Evolutionary conservation across 2,113 vertebrate species (phyloP), one percentile per base, ranked within the genome.

Genomic region (Opisthocomus hoazin): DNA sequence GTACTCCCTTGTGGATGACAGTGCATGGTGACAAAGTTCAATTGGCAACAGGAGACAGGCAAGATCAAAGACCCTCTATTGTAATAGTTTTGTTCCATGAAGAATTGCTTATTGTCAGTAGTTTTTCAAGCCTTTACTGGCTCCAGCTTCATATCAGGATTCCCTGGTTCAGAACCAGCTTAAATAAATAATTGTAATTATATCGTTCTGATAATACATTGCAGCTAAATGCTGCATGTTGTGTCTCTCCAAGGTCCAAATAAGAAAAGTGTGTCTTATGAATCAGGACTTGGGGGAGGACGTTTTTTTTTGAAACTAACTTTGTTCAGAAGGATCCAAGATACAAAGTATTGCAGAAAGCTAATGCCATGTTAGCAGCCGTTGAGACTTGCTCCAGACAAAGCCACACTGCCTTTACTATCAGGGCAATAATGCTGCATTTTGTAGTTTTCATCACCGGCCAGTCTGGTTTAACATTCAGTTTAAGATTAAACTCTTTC

Each of bases 41-140:
- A 98, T 99, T 99, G 99, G 98, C 99, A 98, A 98, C 98, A 98
- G 98, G 98, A 98, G 98, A 97, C 97, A 97, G 96, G 93, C 78
- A 95, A 98, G 99, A 99, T 99, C 99, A 99, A 99, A 99, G 99
- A 97, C 87, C 92, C 97, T 96, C 98, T 97, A 99, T 99, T 99
- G 99, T 99, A 98, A 98, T 98, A 98, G 98, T 98, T 99, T 98
- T 99, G 99, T 99, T 98, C 98, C 99, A 98, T 99, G 99, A 99
- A 99, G 99, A 99, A 99, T 99, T 98, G 98, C 98, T 98, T 98
- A 99, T 99, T 99, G 99, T 99, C 98, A 97, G 94, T 95, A 97
- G 98, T 98, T 98, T 98, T 98, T 98, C 98, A 98, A 98, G 98
- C 97, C 98, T 97, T 97, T 98, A 98, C 98, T 97, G 98, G 98